phyloP scores from a whole-genome alignment of 2,113 vertebrate genomes.

The Phainopepla nitens region DNA sequence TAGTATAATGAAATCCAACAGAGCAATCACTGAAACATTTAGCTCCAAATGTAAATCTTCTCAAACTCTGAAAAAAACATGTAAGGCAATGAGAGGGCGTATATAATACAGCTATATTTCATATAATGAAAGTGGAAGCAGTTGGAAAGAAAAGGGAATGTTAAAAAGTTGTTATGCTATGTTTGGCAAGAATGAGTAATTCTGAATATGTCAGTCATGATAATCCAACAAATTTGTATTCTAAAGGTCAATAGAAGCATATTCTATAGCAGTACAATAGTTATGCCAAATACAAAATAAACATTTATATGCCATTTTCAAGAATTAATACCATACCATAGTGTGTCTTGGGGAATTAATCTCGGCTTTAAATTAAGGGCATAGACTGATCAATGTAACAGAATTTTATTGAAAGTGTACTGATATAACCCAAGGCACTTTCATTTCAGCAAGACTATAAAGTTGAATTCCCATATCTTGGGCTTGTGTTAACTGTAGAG shows the following conservation, averaged over 20 bases:
- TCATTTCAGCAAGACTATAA: not conserved
- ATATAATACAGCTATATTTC: conserved; percentile 76
- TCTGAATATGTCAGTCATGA: conserved; percentile 74
- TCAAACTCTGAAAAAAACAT: conserved; percentile 74
- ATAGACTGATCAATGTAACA: conserved; percentile 59
- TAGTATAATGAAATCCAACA: conserved; percentile 81
- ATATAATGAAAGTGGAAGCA: conserved; percentile 67
- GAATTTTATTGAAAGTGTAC: conserved; percentile 68
- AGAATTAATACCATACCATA: conserved; percentile 64
- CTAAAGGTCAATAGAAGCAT: conserved; percentile 75
- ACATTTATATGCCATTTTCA: conserved; percentile 67
- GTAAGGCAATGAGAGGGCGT: conserved; percentile 66
- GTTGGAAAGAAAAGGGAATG: conserved; percentile 68
- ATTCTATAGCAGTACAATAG: conserved; percentile 66
- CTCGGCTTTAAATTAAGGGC: conserved; percentile 67
- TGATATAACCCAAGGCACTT: conserved; percentile 8
- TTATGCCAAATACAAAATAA: conserved; percentile 69
- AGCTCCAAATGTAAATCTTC: conserved; percentile 81
- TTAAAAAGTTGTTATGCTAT: conserved; percentile 75
- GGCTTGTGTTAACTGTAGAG: not conserved
- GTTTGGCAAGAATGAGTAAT: conserved; percentile 77
- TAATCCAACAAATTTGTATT: conserved; percentile 77
- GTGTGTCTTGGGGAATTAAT: conserved; percentile 70
- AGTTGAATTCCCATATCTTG: not conserved
- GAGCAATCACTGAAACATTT: conserved; percentile 84